Evolutionary conservation across 2,113 vertebrate genomes (phyloP).

Genomic region (Formicarius rufipectus): DNA sequence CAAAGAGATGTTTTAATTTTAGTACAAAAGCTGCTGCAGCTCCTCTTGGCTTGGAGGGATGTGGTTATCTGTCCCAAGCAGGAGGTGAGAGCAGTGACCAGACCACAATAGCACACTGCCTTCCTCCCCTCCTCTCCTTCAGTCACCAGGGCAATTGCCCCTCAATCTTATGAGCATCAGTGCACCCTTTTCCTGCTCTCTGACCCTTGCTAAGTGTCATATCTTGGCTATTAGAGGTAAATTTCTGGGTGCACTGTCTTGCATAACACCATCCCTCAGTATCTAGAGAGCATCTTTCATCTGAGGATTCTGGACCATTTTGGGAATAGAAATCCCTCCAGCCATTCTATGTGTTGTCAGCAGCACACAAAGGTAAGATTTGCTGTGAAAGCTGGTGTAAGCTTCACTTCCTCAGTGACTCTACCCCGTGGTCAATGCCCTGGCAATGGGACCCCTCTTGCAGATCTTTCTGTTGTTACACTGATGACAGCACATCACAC

Average conservation of each 20-base stretch:
- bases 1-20: not conserved
- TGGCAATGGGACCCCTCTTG: accelerated
- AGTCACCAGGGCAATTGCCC: not conserved
- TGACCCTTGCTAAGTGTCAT: not conserved
- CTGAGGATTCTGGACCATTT: not conserved
- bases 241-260: accelerated
- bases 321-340: not conserved
- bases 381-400: not conserved
- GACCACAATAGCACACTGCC: not conserved
- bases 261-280: not conserved
- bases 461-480: not conserved
- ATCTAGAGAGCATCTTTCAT: not conserved
- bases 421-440: not conserved
- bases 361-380: not conserved
- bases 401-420: not conserved
- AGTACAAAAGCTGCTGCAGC: not conserved
- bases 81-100: not conserved
- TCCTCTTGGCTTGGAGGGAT: not conserved
- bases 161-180: not conserved
- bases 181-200: not conserved
- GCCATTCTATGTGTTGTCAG: not conserved
- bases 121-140: not conserved
- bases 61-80: not conserved
- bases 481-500: not conserved
- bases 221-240: not conserved